Conservation (phyloP, 2,888 invertebrate genomes). For the Chymomyza amoena region DNA sequence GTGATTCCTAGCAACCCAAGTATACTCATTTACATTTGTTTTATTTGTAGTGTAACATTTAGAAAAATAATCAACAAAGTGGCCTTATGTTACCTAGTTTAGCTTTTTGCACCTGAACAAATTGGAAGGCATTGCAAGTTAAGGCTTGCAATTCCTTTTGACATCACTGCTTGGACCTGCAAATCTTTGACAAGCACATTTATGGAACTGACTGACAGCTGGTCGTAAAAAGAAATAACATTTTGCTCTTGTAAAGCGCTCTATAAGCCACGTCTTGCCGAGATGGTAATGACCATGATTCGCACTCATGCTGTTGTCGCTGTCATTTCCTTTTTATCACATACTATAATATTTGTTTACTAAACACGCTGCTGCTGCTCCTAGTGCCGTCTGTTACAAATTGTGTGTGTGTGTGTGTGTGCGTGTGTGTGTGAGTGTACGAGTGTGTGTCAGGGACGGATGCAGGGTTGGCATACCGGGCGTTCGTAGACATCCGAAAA, state of each 20-base stretch:
- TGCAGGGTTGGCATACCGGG: too few relatives aligned
- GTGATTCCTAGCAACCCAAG: too few relatives aligned
- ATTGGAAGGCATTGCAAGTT: not conserved
- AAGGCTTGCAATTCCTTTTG: not conserved
- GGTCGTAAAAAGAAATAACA: not conserved
- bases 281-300: not conserved
- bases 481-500: too few relatives aligned
- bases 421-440: not conserved
- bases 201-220: not conserved
- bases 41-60: too few relatives aligned
- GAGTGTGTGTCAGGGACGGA: too few relatives aligned
- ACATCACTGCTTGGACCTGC: not conserved
- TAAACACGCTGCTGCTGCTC: conserved; percentile 36
- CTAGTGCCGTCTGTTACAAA: not conserved
- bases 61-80: conserved; percentile 55
- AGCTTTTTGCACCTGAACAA: conserved; percentile 37
- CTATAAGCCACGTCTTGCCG: not conserved
- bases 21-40: too few relatives aligned
- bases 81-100: conserved; percentile 33
- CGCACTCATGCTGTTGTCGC: not conserved
- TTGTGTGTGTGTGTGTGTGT: not conserved
- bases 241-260: not conserved
- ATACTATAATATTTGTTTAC: conserved; percentile 50
- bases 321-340: conserved; percentile 23
- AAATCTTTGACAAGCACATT: not conserved